These are phyloP conservation scores for Gasterosteus nipponicus DNA, from an alignment of 2,113 vertebrate species.

Conservation along the genomic window DNA sequence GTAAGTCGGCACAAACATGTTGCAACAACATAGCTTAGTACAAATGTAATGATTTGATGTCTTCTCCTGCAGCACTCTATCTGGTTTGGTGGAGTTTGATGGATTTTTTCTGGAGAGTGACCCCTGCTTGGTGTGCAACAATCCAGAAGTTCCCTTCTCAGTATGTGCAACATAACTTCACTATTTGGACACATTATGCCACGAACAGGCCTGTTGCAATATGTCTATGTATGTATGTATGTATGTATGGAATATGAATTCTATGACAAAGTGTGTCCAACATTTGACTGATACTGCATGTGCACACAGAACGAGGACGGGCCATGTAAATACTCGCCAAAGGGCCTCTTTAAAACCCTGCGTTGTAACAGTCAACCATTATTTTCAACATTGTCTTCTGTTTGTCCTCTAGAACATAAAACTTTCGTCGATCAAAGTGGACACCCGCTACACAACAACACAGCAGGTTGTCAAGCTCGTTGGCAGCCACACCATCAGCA, in stretches of 20 bases:
- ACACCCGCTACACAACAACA: constrained; percentile 98
- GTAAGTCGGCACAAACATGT: constrained; percentile 78
- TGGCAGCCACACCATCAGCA: constrained; percentile 98
- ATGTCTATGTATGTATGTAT: no score
- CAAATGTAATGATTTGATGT: constrained; percentile 1
- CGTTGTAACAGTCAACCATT: neutral
- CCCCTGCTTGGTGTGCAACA: constrained; percentile 98
- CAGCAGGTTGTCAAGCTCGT: constrained; percentile 99
- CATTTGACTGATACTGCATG: neutral
- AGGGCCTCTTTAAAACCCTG: neutral
- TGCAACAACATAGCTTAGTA: neutral
- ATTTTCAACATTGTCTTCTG: constrained; percentile 1
- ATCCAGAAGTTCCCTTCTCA: constrained; percentile 97
- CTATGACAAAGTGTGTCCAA: no score
- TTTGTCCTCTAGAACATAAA: constrained; percentile 91
- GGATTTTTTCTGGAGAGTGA: constrained; percentile 98
- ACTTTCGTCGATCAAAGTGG: constrained; percentile 99
- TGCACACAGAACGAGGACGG: neutral
- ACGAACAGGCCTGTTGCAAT: neutral
- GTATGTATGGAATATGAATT: no score
- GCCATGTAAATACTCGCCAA: neutral
- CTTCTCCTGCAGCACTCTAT: constrained; percentile 86
- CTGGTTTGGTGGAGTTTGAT: constrained; percentile 97
- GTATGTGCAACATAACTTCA: constrained; percentile 81
- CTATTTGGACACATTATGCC: neutral